A percentile compares a stretch with the other conserved stretches of the same genome.
These are phyloP conservation scores for Drosophila subpulchrella DNA, from an alignment of 1,140 invertebrate species.

Conservation along the genomic window DNA sequence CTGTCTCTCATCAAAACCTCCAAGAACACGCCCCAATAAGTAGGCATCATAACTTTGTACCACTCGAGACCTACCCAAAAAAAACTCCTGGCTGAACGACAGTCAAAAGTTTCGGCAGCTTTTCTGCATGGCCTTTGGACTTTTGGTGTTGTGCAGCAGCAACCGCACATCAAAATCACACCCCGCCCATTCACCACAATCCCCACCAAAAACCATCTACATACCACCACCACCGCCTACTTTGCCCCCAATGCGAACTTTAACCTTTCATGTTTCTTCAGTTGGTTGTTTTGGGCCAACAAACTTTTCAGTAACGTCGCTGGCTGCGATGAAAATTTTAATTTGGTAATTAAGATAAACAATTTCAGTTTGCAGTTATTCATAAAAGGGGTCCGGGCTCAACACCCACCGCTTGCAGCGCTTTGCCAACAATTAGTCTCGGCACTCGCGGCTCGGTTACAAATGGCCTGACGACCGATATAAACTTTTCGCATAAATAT, in stretches of 20 bases:
- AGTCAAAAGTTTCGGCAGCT: slow-evolving; percentile 50
- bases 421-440: slow-evolving; percentile 53
- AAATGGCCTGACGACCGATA: slow-evolving; percentile 61
- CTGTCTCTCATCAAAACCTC: slow-evolving; percentile 12
- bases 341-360: slow-evolving; percentile 84
- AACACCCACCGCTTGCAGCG: background rate
- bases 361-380: slow-evolving; percentile 76
- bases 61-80: background rate
- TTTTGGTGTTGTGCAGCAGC: slow-evolving; percentile 42
- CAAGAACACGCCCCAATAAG: slow-evolving; percentile 42
- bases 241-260: slow-evolving; percentile 37
- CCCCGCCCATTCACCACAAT: background rate
- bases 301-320: slow-evolving; percentile 59
- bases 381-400: slow-evolving; percentile 36
- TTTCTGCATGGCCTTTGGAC: slow-evolving; percentile 62
- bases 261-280: slow-evolving; percentile 48
- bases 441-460: slow-evolving; percentile 24
- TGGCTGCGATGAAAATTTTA: slow-evolving; percentile 75
- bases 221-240: background rate
- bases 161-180: slow-evolving; percentile 37
- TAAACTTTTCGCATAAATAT: slow-evolving; percentile 79
- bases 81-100: background rate
- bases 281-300: slow-evolving; percentile 11
- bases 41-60: slow-evolving; percentile 42
- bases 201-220: background rate